Conservation (phyloP, 2,888 invertebrate species). For the Stenotaenia linearis region DNA sequence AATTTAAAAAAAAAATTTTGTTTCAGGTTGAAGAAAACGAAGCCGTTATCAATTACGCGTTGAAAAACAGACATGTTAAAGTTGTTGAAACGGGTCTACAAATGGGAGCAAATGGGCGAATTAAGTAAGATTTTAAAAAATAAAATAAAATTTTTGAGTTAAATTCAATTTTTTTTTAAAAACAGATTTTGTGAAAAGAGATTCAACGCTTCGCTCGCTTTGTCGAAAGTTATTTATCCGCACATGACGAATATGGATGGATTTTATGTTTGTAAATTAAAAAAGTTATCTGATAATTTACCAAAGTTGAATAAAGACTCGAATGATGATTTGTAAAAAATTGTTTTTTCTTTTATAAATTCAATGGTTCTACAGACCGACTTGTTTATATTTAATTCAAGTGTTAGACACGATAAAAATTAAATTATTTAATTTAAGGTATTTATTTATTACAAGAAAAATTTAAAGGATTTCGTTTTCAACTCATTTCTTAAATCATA, state of each 20-base stretch:
- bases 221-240: conserved; percentile 89
- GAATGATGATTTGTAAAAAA: too few relatives aligned
- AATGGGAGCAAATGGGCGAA: conserved; percentile 81
- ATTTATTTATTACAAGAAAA: too few relatives aligned
- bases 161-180: neutral
- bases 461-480: too few relatives aligned
- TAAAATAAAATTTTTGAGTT: neutral
- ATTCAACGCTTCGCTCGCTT: conserved; percentile 83
- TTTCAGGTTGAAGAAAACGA: conserved; percentile 94
- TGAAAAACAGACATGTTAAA: conserved; percentile 84
- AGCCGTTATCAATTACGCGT: conserved; percentile 89
- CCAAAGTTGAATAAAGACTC: too few relatives aligned
- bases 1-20: neutral
- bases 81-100: conserved; percentile 87
- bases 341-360: too few relatives aligned
- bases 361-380: too few relatives aligned
- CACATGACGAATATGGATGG: conserved; percentile 99
- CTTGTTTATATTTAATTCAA: too few relatives aligned
- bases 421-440: too few relatives aligned
- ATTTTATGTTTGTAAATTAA: conserved; percentile 96
- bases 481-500: too few relatives aligned
- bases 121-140: neutral
- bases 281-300: conserved; percentile 76
- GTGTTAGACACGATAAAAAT: too few relatives aligned
- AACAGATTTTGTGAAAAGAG: conserved; percentile 53